Percentiles rank a stretch among this genome's conserved stretches.
Evolutionary conservation across 1,140 invertebrate species (phyloP).

Genomic region (Probaryconus sp.): DNA sequence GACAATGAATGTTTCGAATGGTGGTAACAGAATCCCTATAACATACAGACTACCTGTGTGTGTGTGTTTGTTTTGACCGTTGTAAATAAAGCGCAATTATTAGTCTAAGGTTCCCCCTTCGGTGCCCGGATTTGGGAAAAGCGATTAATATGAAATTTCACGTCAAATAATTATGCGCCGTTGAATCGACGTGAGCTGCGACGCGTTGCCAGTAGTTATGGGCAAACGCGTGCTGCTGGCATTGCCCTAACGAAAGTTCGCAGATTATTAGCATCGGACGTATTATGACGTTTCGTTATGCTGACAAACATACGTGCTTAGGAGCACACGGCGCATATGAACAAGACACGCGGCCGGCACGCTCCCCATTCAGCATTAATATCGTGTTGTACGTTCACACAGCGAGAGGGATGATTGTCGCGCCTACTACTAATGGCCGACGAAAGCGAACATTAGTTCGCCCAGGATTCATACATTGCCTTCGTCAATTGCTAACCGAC

Average conservation of each 20-base stretch:
- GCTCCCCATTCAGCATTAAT: conserved; percentile 72
- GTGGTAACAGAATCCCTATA: no score
- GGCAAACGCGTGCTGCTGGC: conserved; percentile 47
- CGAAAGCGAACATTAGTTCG: conserved; percentile 9
- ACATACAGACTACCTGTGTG: no score
- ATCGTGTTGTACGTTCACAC: conserved; percentile 65
- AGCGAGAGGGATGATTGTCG: conserved; percentile 42
- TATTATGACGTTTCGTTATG: conserved; percentile 76
- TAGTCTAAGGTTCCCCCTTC: background rate
- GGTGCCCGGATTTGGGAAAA: conserved; percentile 33
- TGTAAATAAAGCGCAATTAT: conserved; percentile 25
- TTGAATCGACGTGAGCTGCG: background rate
- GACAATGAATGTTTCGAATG: no score
- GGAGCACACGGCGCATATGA: conserved; percentile 62
- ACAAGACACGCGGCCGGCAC: conserved; percentile 75
- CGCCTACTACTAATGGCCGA: conserved; percentile 40
- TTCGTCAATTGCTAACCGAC: conserved; percentile 42
- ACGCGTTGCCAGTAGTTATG: conserved; percentile 21
- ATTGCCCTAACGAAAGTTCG: conserved; percentile 64
- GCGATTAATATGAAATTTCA: conserved; percentile 48
- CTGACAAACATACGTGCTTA: conserved; percentile 69
- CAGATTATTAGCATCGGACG: conserved; percentile 70
- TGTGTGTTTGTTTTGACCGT: conserved; percentile 53
- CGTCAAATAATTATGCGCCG: conserved; percentile 55
- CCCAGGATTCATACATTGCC: conserved; percentile 24